phyloP scores from a whole-genome alignment of 2,888 invertebrate species.

The Ariolimax columbianus region DNA sequence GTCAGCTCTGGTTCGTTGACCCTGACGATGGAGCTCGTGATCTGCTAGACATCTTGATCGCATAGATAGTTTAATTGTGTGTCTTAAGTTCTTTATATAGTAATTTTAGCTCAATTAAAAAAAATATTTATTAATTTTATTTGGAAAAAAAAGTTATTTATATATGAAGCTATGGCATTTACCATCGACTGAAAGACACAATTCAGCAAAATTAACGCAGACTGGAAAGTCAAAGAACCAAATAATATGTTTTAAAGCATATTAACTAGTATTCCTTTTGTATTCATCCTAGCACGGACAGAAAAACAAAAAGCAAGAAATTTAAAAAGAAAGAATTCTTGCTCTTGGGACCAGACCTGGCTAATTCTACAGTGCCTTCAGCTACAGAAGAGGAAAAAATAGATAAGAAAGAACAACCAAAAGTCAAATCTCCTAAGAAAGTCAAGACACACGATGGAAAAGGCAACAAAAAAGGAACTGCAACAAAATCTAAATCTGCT shows the following conservation, averaged over 20 bases:
- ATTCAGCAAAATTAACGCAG: background rate
- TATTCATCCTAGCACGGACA: slow-evolving; percentile 41
- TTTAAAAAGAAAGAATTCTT: slow-evolving; percentile 39
- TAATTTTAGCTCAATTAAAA: too few species aligned
- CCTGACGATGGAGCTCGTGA: too few species aligned
- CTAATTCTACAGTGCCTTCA: background rate
- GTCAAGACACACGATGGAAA: slow-evolving; percentile 3
- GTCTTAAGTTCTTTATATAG: too few species aligned
- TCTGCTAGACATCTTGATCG: too few species aligned
- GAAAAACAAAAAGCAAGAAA: slow-evolving; percentile 40
- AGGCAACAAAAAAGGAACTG: slow-evolving; percentile 10
- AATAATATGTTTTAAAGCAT: background rate
- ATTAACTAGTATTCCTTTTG: background rate
- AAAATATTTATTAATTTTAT: too few species aligned
- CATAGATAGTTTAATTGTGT: too few species aligned
- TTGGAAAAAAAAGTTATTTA: too few species aligned
- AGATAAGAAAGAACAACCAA: slow-evolving; percentile 22
- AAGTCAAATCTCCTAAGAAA: slow-evolving; percentile 12
- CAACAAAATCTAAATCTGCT: background rate
- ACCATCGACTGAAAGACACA: too few species aligned
- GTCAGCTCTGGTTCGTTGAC: too few species aligned
- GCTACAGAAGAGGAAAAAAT: slow-evolving; percentile 28
- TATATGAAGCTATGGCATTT: too few species aligned
- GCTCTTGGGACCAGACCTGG: slow-evolving; percentile 33
- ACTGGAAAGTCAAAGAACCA: background rate